phyloP scores from a whole-genome alignment of 2,113 vertebrate species.

The Danionella cerebrum region DNA sequence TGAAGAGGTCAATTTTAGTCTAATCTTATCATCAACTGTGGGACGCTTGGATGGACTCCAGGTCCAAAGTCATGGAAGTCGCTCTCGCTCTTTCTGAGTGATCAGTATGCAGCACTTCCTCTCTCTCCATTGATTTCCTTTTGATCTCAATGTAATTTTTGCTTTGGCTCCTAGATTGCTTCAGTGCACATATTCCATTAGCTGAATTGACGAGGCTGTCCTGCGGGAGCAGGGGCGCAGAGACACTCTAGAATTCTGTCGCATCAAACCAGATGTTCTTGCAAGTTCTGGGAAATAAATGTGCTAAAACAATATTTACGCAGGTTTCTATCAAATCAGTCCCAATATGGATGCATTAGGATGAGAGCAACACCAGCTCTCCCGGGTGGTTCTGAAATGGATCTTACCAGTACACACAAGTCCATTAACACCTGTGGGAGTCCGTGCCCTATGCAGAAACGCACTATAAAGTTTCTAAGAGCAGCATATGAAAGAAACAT shows the following conservation, averaged over 20 bases:
- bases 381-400: too few relatives aligned
- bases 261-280: neutral
- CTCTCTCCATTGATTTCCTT: slow-evolving; percentile 42
- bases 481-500: too few relatives aligned
- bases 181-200: slow-evolving; percentile 40
- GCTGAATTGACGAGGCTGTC: slow-evolving; percentile 31
- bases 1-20: too few relatives aligned
- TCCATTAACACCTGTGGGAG: too few relatives aligned
- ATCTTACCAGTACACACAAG: too few relatives aligned
- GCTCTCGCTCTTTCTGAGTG: slow-evolving; percentile 24
- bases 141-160: slow-evolving; percentile 38
- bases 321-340: neutral
- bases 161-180: slow-evolving; percentile 42
- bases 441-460: too few relatives aligned
- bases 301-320: neutral
- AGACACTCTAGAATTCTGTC: neutral
- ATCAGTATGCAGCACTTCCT: slow-evolving; percentile 33
- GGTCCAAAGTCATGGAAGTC: neutral
- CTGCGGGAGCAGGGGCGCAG: slow-evolving; percentile 16
- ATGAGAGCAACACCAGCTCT: too few relatives aligned
- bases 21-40: too few relatives aligned
- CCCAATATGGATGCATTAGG: too few relatives aligned
- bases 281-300: neutral
- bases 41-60: neutral
- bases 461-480: too few relatives aligned